Base-by-base conservation (phyloP, 1,140 invertebrate species). In the Medauroidea extradentata region DNA sequence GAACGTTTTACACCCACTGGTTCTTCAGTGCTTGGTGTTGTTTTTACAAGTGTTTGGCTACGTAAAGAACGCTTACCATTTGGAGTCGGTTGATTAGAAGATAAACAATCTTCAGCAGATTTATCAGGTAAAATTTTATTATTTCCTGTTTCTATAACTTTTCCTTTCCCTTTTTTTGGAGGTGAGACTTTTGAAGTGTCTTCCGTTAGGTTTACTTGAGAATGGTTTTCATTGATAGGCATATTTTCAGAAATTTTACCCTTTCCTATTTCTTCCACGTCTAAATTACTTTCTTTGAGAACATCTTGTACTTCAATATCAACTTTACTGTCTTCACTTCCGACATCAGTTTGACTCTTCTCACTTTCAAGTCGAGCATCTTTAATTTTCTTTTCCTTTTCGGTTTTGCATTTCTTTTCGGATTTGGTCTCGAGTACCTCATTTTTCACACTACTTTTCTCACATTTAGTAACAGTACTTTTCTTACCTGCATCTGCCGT, bases 1-100 rank as follows among this genome's bases (percentile, higher is more conserved):
- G 78, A 78, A 14, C 79, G 66, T 67, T 81, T 81, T 2, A 74
- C 73, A 51, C 70, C 70, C 49, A 74, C 68, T 27, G 62, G 25
- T 56, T 74, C 73, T 56, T 73, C 72, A 3, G 62, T 60, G 0
- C 68, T 19, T 16, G 42, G 21, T 48, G 48, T 48, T 41, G 53
- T 24, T n/a, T 46, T 46, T 69, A 50, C 76, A 73, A 56, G 71
- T 74, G 62, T 67, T 60, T 59, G 50, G 18, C 46, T 62, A 3
- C 42, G 24, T 52, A 64, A 59, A 0, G 56, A 38, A 49, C 42
- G 57, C 57, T 55, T 63, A 18, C 59, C 57, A 7, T 19, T 21
- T 53, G 18, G 19, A 18, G 57, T 38, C 23, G 7, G 3, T 21
- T 21, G 21, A n/a, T 29, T 4, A 50, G 18, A 18, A 1, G 34